Evolutionary conservation across 2,888 invertebrate genomes (phyloP), one percentile per base, ranked within the genome.

Genomic region (Aethes cnicana): DNA sequence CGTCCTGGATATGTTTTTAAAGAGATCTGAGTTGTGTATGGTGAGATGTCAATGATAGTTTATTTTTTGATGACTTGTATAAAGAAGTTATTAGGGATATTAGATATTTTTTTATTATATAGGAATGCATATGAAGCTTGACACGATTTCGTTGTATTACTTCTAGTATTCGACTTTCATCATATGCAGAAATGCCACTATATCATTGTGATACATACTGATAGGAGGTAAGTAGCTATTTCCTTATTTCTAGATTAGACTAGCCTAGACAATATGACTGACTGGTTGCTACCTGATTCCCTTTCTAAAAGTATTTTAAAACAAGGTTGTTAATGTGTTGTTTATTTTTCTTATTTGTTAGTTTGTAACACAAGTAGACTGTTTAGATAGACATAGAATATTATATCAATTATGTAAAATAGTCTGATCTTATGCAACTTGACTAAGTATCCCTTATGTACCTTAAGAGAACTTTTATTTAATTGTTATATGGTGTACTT

Each of bases 271-370:
- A 30, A 41, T 33, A 30, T 53, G 48, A 54, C 46, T 49, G 48
- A 49, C 53, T 26, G 28, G 35, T 36, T 47, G 46, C 54, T 43
- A 53, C 35, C 41, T 47, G 30, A 56, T 58, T 56, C 28, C 54
- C 44, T 58, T 56, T 56, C 46, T 23, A 54, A 50, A 54, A 49
- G 56, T 53, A 55, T 53, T 58, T 53, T 54, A 53, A 49, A 30
- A 41, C 47, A 49, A 50, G 52, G 57, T 58, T 58, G 56, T 58
- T 54, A 43, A 36, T 9, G 39, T 50, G 49, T 58, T 56, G 58
- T 58, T 57, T 49, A 37, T 41, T 49, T 35, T 33, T 39, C 14
- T 54, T 49, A 14, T 26, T 47, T 35, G 33, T 18, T 54, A 39
- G 26, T 39, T 21, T 30, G 17, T 47, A 47, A 39, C 23, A 36